phyloP scores from a whole-genome alignment of 2,888 invertebrate genomes.

The Resseliella maxima region DNA sequence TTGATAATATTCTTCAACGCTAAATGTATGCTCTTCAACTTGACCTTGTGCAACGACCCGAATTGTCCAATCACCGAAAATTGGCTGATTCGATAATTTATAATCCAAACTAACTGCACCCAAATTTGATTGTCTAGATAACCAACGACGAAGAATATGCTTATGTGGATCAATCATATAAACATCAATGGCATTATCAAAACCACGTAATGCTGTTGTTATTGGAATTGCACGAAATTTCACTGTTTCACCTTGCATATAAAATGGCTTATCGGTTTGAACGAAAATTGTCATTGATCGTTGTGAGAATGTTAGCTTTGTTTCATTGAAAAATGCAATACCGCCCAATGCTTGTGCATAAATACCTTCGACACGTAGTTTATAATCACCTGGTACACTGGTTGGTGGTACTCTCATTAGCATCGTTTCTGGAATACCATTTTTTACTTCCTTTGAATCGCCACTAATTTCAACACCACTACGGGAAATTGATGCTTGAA shows the following conservation, averaged over 20 bases:
- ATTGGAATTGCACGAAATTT: slow-evolving; percentile 92
- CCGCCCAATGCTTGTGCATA: slow-evolving; percentile 79
- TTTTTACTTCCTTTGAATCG: slow-evolving; percentile 82
- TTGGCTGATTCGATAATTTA: slow-evolving; percentile 89
- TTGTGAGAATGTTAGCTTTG: slow-evolving; percentile 83
- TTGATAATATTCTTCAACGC: slow-evolving; percentile 95
- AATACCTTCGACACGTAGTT: slow-evolving; percentile 83
- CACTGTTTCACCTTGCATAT: slow-evolving; percentile 92
- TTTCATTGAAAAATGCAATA: slow-evolving; percentile 90
- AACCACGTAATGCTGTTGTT: slow-evolving; percentile 90
- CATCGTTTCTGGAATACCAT: slow-evolving; percentile 89
- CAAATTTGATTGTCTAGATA: slow-evolving; percentile 91
- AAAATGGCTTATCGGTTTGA: slow-evolving; percentile 93
- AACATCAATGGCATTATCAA: slow-evolving; percentile 90
- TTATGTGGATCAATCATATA: slow-evolving; percentile 91
- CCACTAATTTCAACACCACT: slow-evolving; percentile 91
- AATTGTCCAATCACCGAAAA: slow-evolving; percentile 92
- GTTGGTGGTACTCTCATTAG: slow-evolving; percentile 90
- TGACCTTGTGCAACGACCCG: slow-evolving; percentile 90
- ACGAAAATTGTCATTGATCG: slow-evolving; percentile 96
- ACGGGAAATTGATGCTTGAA: slow-evolving; percentile 88
- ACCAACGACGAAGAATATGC: slow-evolving; percentile 90
- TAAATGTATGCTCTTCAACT: slow-evolving; percentile 84
- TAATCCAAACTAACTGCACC: slow-evolving; percentile 94
- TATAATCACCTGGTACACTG: slow-evolving; percentile 85